Evolutionary conservation across 2,797 vertebrate species (phyloP).

Genomic region (Parambassis ranga): DNA sequence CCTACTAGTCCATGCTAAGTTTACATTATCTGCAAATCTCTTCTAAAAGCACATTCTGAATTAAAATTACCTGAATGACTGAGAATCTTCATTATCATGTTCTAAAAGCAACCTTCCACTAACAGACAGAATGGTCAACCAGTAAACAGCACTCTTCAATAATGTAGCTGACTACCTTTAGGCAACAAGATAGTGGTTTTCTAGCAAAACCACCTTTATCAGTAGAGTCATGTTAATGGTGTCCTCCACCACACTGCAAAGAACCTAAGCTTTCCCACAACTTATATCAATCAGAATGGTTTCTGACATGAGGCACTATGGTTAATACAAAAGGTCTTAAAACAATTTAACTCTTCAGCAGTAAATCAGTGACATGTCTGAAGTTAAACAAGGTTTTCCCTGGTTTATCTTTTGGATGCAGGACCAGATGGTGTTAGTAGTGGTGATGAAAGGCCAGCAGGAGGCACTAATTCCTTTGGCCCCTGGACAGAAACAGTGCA

Average conservation of each 20-base stretch:
- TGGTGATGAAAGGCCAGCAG: slow-evolving; percentile 61
- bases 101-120: background rate
- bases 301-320: background rate
- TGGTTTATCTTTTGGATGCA: slow-evolving; percentile 50
- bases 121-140: background rate
- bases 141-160: background rate
- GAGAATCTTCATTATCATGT: background rate
- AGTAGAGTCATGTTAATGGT: background rate
- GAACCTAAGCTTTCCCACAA: background rate
- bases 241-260: background rate
- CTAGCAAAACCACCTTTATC: background rate
- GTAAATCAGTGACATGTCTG: slow-evolving; percentile 14
- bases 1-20: background rate
- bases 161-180: background rate
- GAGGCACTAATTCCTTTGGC: slow-evolving; percentile 61
- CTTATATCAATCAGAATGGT: background rate
- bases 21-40: background rate
- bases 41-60: no score
- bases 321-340: background rate
- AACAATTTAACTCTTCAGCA: slow-evolving; percentile 4
- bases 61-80: background rate
- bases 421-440: slow-evolving; percentile 62
- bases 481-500: slow-evolving; percentile 24
- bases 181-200: background rate
- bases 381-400: slow-evolving; percentile 39